Evolutionary conservation across 2,797 vertebrate species (phyloP), one percentile per base, ranked within the genome.

Genomic region (Valencia hispanica): DNA sequence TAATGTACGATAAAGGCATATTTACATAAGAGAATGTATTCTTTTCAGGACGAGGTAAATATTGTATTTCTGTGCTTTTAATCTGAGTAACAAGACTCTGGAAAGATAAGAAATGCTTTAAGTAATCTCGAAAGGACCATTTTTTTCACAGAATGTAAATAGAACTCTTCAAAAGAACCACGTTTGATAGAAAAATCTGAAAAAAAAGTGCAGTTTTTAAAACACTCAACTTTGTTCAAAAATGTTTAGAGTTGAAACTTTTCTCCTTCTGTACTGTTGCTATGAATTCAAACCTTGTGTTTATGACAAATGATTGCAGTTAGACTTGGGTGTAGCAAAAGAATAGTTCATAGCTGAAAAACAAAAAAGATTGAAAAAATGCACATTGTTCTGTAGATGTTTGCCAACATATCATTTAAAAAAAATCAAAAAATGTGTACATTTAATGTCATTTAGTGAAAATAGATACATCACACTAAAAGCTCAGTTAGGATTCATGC

Each of bases 131-230:
- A 75, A 78, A 75, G 53, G 70, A 73, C 81, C 51, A 70, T 48
- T 36, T 86, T n/a, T 87, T 63, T 83, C 80, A 88, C 76, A 92
- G 90, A 95, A 94, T 95, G 94, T 96, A 95, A 95, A 96, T 96
- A 95, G 70, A 90, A 89, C 87, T 86, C 87, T 74, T 78, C 39
- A 68, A 84, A 87, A 88, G 83, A 93, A 83, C 65, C 70, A 87
- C 74, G 82, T 93, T 92, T 93, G 88, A 91, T 94, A 91, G 81
- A 84, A 90, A 90, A 90, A 85, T 88, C 79, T 86, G 75, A 88
- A 85, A 43, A 73, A 86, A 90, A 88, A 76, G 83, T 87, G 87
- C 88, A 90, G 86, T 83, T 91, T 90, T 89, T 36, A 91, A 91
- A 81, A 76, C 65, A 85, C 86, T 85, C 84, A 70, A 81, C 85